phyloP scores from a whole-genome alignment of 1,140 invertebrate genomes.

The Caerostris darwini region DNA sequence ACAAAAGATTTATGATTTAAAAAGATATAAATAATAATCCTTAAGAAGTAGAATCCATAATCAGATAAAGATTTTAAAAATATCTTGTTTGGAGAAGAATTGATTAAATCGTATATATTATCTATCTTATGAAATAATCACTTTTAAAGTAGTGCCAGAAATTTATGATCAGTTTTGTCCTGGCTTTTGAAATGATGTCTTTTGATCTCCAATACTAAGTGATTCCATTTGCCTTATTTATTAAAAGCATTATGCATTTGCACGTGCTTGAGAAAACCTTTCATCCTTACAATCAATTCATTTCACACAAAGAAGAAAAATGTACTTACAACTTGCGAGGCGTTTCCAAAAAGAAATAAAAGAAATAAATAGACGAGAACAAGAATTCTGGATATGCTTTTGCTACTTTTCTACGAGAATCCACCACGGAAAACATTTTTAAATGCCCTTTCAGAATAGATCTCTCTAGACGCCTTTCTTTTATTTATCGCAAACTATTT shows the following conservation, averaged over 20 bases:
- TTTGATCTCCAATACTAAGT: too few species aligned
- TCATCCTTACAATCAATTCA: neutral
- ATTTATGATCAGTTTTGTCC: too few species aligned
- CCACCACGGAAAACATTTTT: neutral
- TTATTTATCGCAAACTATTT: conserved; percentile 50
- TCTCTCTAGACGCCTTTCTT: neutral
- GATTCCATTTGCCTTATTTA: too few species aligned
- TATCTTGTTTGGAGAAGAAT: too few species aligned
- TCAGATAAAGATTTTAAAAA: too few species aligned
- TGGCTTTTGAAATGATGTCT: too few species aligned
- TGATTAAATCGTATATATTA: too few species aligned
- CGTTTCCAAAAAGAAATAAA: neutral
- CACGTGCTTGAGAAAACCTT: neutral
- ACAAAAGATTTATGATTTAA: neutral
- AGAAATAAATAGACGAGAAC: too few species aligned
- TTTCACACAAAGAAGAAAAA: neutral
- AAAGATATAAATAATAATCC: neutral
- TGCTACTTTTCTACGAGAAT: neutral
- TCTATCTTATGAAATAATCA: too few species aligned
- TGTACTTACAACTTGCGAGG: neutral
- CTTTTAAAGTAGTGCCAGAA: too few species aligned
- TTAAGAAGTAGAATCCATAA: too few species aligned
- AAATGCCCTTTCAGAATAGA: conserved; percentile 18
- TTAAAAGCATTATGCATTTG: neutral
- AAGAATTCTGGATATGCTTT: neutral